Evolutionary conservation across 2,888 invertebrate genomes (phyloP).

Genomic region (Brachylomia viminalis): DNA sequence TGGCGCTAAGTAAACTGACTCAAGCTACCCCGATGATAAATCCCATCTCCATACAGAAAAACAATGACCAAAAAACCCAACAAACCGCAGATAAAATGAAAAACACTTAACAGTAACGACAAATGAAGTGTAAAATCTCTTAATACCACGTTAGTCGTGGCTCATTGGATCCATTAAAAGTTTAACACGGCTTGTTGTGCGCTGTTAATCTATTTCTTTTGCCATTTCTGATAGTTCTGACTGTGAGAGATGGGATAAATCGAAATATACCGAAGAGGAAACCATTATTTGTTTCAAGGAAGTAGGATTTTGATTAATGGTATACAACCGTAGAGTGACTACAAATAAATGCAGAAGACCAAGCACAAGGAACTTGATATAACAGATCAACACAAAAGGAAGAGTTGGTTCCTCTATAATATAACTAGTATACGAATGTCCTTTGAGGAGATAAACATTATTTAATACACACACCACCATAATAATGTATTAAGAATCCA

Average conservation of each 20-base stretch:
- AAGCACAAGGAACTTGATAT: background rate
- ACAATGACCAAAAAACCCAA: slow-evolving; percentile 8
- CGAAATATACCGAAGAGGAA: slow-evolving; percentile 28
- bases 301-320: background rate
- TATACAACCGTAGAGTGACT: background rate
- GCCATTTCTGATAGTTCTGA: slow-evolving; percentile 13
- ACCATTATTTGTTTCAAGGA: background rate
- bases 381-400: background rate
- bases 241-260: slow-evolving; percentile 14
- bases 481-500: background rate
- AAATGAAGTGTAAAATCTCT: slow-evolving; percentile 63
- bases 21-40: slow-evolving; percentile 17
- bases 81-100: background rate
- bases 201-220: slow-evolving; percentile 48
- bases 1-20: background rate
- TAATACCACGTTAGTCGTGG: slow-evolving; percentile 65
- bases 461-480: background rate
- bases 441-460: background rate
- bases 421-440: background rate
- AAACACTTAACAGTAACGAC: slow-evolving; percentile 43
- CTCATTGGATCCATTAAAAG: slow-evolving; percentile 65
- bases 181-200: slow-evolving; percentile 59
- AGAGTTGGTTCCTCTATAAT: background rate
- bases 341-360: background rate
- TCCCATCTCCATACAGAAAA: background rate